A percentile compares a stretch with the other conserved stretches of the same genome.
Evolutionary conservation across 2,888 invertebrate species (phyloP).

Genomic region (Sinohyriopsis cumingii): DNA sequence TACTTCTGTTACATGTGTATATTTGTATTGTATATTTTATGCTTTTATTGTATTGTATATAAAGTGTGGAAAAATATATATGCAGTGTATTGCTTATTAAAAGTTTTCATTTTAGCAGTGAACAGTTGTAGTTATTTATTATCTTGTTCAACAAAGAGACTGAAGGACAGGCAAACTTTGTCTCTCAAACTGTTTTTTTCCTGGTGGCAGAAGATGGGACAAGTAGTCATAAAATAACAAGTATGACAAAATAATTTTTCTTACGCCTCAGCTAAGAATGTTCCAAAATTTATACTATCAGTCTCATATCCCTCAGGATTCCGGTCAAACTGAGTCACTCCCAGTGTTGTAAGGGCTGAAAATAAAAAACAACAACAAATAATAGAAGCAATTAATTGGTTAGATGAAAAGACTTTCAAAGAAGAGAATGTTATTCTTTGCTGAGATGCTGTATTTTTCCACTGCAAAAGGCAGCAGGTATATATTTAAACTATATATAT

Average conservation of each 20-base stretch:
- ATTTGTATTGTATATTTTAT: too few species aligned
- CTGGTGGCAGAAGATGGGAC: too few species aligned
- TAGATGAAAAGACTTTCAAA: background rate
- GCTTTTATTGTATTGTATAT: too few species aligned
- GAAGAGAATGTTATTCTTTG: background rate
- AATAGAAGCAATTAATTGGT: background rate
- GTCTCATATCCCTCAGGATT: constrained; percentile 54
- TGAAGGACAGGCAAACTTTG: too few species aligned
- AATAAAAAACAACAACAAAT: constrained; percentile 11
- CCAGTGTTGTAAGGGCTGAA: constrained; percentile 62
- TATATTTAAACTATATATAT: background rate
- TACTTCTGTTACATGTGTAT: too few species aligned
- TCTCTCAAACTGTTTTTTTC: too few species aligned
- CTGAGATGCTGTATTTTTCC: background rate
- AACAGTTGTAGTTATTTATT: too few species aligned
- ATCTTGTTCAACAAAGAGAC: too few species aligned
- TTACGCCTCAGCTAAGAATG: constrained; percentile 64
- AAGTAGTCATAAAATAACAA: too few species aligned
- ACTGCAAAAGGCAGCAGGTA: background rate
- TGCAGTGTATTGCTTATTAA: too few species aligned
- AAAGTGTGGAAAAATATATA: too few species aligned
- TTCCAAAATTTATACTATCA: constrained; percentile 61
- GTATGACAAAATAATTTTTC: constrained; percentile 22
- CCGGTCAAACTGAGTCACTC: constrained; percentile 52
- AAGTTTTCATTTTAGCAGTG: too few species aligned